These are phyloP conservation scores for Amazona vittata DNA, from an alignment of 2,113 vertebrate species.

Conservation along the genomic window DNA sequence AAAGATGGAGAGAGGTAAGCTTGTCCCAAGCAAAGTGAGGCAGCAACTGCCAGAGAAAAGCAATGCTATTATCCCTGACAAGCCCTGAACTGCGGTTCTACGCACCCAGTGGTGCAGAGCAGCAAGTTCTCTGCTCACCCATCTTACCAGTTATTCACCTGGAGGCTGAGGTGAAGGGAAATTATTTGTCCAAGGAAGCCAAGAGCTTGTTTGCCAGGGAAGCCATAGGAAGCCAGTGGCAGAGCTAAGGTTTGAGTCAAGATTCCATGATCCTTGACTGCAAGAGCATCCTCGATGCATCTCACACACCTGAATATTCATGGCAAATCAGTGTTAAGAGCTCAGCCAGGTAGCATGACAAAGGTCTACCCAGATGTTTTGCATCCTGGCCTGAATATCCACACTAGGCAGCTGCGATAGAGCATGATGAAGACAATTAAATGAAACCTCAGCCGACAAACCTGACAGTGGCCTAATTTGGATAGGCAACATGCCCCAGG, in stretches of 20 bases:
- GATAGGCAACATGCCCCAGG: constrained; percentile 15
- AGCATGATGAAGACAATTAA: background rate
- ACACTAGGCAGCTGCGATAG: background rate
- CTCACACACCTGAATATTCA: background rate
- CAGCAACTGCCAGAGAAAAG: background rate
- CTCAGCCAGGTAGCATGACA: background rate
- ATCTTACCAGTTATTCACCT: accelerated
- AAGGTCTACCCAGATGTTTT: background rate
- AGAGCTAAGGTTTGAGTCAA: background rate
- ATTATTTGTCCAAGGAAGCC: background rate
- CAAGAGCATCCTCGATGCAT: background rate
- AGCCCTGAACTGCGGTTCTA: background rate
- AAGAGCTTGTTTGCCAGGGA: background rate
- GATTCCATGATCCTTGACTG: background rate
- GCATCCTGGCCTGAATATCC: background rate
- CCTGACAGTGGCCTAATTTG: constrained; percentile 46
- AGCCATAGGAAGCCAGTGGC: background rate
- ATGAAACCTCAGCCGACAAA: constrained; percentile 1
- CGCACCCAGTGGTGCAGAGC: background rate
- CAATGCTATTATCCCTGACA: too few relatives aligned
- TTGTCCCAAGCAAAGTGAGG: background rate
- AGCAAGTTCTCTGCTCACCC: background rate
- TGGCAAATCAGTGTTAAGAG: background rate
- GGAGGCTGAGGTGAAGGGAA: background rate
- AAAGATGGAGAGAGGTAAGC: background rate